Evolutionary conservation across 1,140 invertebrate species (phyloP).

Genomic region (Drosophila bocqueti): DNA sequence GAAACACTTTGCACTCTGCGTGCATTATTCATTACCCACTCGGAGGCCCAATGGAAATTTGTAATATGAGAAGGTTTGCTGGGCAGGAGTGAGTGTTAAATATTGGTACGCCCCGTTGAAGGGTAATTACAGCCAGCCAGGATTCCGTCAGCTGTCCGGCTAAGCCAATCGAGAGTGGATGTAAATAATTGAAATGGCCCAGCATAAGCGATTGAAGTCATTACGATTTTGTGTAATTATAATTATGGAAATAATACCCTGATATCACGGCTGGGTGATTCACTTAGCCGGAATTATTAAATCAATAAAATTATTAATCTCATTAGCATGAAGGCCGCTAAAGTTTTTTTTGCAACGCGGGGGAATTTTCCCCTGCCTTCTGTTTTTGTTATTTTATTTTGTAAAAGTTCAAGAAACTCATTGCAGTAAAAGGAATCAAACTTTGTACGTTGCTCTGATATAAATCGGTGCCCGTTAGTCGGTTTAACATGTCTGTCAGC

Average conservation of each 20-base stretch:
- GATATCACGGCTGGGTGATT: slow-evolving; percentile 30
- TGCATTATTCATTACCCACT: slow-evolving; percentile 50
- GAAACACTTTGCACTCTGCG: slow-evolving; percentile 26
- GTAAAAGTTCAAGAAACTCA: slow-evolving; percentile 38
- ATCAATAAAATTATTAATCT: slow-evolving; percentile 71
- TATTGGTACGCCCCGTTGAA: slow-evolving; percentile 18
- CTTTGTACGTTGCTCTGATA: slow-evolving; percentile 23
- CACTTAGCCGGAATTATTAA: slow-evolving; percentile 55
- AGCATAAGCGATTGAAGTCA: slow-evolving; percentile 26
- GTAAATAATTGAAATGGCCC: slow-evolving; percentile 53
- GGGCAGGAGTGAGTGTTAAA: neutral
- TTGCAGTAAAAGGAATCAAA: slow-evolving; percentile 25
- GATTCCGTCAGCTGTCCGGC: slow-evolving; percentile 30
- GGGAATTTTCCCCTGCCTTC: neutral
- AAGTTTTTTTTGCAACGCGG: slow-evolving; percentile 24
- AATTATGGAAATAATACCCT: slow-evolving; percentile 46
- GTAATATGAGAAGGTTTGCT: neutral
- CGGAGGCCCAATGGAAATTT: slow-evolving; percentile 6
- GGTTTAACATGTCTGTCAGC: slow-evolving; percentile 34
- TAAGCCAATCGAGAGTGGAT: slow-evolving; percentile 21
- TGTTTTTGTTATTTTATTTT: slow-evolving; percentile 4
- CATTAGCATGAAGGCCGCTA: slow-evolving; percentile 34
- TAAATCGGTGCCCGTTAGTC: slow-evolving; percentile 31
- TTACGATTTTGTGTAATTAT: slow-evolving; percentile 48
- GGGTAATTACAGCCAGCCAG: slow-evolving; percentile 31